Evolutionary conservation across 1,140 invertebrate genomes (phyloP), one percentile per base, ranked within the genome.

Genomic region (Lasioglossum baleicum): DNA sequence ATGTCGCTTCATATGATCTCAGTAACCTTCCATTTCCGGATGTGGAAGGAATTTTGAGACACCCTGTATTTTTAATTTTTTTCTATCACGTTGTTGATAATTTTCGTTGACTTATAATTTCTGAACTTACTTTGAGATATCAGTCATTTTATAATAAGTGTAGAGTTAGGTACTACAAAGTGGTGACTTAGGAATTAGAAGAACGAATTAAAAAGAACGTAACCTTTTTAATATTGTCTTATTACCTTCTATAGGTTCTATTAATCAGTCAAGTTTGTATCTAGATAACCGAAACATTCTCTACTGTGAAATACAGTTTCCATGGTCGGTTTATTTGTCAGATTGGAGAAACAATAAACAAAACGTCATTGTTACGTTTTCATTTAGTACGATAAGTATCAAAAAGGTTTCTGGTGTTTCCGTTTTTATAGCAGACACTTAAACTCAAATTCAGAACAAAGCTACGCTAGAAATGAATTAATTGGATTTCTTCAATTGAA

Each of bases 401-500:
- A 11, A 63, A 17, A 42, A 40, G 17, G 20, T n/a, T 58, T n/a
- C 17, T 58, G 1, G 20, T n/a, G 10, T 17, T 15, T 53, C 6
- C 7, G 6, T n/a, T 8, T n/a, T n/a, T n/a, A 7, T 8, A 6
- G 20, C 7, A n/a, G n/a, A 58, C 20, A n/a, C n/a, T 26, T n/a
- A 15, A 48, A 26, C 11, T 26, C 11, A 67, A 67, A 67, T 15
- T 26, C 40, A 26, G 8, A 2, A 48, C 42, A 10, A 48, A 11
- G 7, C n/a, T 48, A 6, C 4, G 22, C n/a, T 42, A 67, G 15
- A 22, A 48, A 48, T 11, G 10, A 51, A 22, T 6, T 44, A 15
- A 53, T 44, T 65, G 61, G 65, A n/a, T 44, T 65, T 63, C 22
- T 63, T 68, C 53, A 77, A 65, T 20, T n/a, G 69, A 42, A 20